Evolutionary conservation across 2,888 invertebrate species (phyloP), one percentile per base, ranked within the genome.

Genomic region (Acanthosepion pharaonis): DNA sequence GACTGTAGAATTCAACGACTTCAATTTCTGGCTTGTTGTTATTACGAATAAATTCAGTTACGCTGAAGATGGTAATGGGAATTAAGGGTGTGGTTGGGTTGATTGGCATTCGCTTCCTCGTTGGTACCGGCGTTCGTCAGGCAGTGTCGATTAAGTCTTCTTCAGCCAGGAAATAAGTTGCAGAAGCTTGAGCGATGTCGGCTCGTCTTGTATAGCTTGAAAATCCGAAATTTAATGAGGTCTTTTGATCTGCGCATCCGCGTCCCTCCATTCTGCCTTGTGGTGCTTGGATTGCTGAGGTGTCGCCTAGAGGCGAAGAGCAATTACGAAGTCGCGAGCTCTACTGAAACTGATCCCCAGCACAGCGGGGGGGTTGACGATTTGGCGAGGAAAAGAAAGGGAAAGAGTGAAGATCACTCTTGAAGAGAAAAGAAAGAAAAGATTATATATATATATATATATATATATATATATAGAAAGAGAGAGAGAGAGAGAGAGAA

Each of bases 101-200:
- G 9, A n/a, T 33, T 78, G n/a, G 18, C n/a, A 78, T 78, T 33
- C n/a, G 8, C 15, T 8, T n/a, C 78, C 23, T 59, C 59, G 20
- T 78, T n/a, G 9, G 28, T 78, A 18, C 9, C n/a, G 78, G 11
- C 78, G n/a, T 78, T 78, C 78, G 78, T 78, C 78, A 78, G 78
- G 78, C 78, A n/a, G n/a, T 78, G 78, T 78, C 78, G 78, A 78
- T 78, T 78, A 78, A n/a, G 78, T 78, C 33, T 78, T 78, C 78
- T 78, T 78, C 78, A 78, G 18, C 18, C 78, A 78, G 78, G 78
- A 78, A 78, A 78, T 78, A 78, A 78, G 78, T 78, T 15, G 33
- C 78, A n/a, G 78, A n/a, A 33, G 15, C 78, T n/a, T 33, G 78
- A n/a, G 78, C n/a, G n/a, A 78, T 78, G 78, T 33, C 78, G 78